These are phyloP conservation scores for Aphodius sticticus DNA, from an alignment of 2,888 invertebrate species.

Conservation along the genomic window DNA sequence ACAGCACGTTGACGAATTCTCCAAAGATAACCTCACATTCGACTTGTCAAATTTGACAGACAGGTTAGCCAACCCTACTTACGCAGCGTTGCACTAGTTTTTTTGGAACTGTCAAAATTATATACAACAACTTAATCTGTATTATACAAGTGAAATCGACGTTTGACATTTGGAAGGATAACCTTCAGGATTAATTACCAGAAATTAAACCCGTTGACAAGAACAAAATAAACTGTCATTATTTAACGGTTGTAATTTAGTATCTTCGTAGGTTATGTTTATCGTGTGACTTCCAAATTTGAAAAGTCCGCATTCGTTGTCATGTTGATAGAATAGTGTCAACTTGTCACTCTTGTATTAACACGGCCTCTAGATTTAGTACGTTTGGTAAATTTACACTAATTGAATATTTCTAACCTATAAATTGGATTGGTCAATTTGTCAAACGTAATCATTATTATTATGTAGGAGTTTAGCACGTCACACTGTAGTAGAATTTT, in stretches of 20 bases:
- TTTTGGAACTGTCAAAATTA: not conserved
- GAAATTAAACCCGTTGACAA: no score
- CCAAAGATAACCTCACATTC: not conserved
- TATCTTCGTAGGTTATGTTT: no score
- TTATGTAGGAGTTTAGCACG: not conserved
- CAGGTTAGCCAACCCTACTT: not conserved
- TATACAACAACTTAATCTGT: not conserved
- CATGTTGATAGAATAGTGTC: no score
- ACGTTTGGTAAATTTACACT: not conserved
- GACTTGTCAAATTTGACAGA: not conserved
- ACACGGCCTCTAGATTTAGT: not conserved
- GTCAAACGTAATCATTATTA: not conserved
- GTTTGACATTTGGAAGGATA: not conserved
- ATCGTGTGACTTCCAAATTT: no score
- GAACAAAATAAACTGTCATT: no score
- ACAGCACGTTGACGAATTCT: no score
- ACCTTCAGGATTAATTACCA: not conserved
- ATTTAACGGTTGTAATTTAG: no score
- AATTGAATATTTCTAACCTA: not conserved
- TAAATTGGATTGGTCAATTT: not conserved
- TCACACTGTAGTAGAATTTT: constrained; percentile 28
- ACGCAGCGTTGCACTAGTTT: not conserved
- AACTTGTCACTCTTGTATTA: not conserved
- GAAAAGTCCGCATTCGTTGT: no score
- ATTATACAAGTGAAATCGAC: not conserved